Percentiles rank a stretch among this genome's conserved stretches.
Evolutionary conservation across 2,797 vertebrate species (phyloP).

Genomic region (Microctenopoma stevenorrisi): DNA sequence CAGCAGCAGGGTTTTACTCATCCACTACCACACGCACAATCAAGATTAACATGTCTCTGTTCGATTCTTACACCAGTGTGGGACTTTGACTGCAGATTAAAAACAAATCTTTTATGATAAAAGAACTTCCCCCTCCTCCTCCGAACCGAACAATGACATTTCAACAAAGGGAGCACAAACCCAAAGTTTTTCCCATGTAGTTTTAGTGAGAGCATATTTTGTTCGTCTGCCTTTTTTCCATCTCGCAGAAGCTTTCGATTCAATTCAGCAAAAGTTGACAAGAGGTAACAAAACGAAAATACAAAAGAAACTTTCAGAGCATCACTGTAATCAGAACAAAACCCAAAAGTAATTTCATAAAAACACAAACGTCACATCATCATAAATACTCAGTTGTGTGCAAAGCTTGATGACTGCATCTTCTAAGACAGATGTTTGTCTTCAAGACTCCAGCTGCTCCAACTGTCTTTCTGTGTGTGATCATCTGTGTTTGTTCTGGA

Average conservation of each 20-base stretch:
- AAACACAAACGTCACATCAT: not conserved
- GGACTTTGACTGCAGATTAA: constrained; percentile 10
- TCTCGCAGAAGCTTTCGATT: not conserved
- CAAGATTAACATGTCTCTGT: constrained; percentile 18
- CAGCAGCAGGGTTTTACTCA: constrained; percentile 19
- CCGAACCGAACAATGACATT: not conserved
- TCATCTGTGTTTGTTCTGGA: constrained; percentile 33
- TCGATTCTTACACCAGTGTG: not conserved
- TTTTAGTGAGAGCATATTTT: not conserved
- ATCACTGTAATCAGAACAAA: not conserved
- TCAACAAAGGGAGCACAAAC: not conserved
- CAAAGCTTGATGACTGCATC: not conserved
- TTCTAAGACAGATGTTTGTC: not conserved
- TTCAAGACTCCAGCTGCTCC: constrained; percentile 27
- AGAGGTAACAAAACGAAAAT: too few relatives aligned
- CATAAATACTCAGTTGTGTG: not conserved
- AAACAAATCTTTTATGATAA: not conserved
- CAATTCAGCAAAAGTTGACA: not conserved
- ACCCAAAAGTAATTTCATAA: not conserved
- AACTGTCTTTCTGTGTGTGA: not conserved
- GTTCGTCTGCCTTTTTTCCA: not conserved
- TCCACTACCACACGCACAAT: constrained; percentile 8
- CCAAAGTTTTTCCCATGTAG: not conserved
- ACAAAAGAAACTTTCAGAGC: not conserved
- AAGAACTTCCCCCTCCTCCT: not conserved